A percentile compares a stretch with the other conserved stretches of the same genome.
Evolutionary conservation across 2,888 invertebrate genomes (phyloP).

Genomic region (Pharmacophagus antenor): DNA sequence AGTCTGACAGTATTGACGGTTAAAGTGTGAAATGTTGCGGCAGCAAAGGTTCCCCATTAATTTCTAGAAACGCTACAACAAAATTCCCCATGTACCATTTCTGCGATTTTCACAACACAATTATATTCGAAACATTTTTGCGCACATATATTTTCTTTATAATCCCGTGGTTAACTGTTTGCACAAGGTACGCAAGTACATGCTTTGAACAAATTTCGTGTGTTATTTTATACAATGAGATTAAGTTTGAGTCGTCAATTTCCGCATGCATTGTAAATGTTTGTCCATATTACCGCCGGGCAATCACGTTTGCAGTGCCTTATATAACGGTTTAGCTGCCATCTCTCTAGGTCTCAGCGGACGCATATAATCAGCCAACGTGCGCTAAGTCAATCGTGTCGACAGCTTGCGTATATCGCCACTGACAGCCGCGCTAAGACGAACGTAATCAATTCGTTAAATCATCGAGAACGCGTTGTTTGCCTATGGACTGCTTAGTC

Average conservation of each 20-base stretch:
- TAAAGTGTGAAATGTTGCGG: too few species aligned
- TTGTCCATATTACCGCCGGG: slow-evolving; percentile 24
- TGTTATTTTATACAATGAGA: slow-evolving; percentile 7
- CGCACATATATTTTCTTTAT: background rate
- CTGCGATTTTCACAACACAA: background rate
- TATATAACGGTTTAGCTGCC: slow-evolving; percentile 23
- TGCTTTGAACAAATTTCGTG: slow-evolving; percentile 15
- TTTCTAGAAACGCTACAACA: too few species aligned
- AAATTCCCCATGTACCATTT: too few species aligned
- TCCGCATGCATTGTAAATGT: slow-evolving; percentile 24
- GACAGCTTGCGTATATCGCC: slow-evolving; percentile 66
- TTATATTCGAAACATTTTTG: background rate
- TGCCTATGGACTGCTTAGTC: slow-evolving; percentile 51
- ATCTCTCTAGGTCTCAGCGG: slow-evolving; percentile 34
- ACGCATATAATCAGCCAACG: slow-evolving; percentile 55
- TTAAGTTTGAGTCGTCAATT: slow-evolving; percentile 14
- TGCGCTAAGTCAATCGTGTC: slow-evolving; percentile 67
- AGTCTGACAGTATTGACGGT: too few species aligned
- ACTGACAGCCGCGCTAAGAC: slow-evolving; percentile 54
- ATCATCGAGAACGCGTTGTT: slow-evolving; percentile 59
- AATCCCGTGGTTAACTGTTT: too few species aligned
- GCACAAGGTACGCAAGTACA: background rate
- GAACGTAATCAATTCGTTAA: slow-evolving; percentile 75
- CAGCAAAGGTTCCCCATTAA: too few species aligned
- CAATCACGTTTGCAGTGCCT: slow-evolving; percentile 25